Conservation (phyloP, 2,888 invertebrate species). For the Boloria selene region DNA sequence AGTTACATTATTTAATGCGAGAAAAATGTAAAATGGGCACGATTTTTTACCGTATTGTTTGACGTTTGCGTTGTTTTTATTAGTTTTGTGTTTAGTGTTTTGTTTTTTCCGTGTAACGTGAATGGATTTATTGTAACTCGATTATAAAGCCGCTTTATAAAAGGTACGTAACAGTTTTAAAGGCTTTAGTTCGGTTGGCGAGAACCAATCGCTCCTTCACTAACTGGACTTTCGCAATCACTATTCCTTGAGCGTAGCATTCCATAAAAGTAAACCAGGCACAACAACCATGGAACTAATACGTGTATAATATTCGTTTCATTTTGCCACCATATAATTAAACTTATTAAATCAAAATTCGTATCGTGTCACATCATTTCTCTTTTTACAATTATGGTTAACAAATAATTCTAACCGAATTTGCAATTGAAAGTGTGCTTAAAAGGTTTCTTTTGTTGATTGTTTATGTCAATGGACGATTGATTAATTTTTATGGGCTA, state of each 20-base stretch:
- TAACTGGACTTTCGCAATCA: slow-evolving; percentile 81
- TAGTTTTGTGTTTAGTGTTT: slow-evolving; percentile 75
- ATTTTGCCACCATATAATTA: slow-evolving; percentile 56
- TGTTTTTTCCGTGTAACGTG: slow-evolving; percentile 69
- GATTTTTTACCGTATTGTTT: slow-evolving; percentile 49
- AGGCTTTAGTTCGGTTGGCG: slow-evolving; percentile 38
- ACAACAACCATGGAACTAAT: slow-evolving; percentile 57
- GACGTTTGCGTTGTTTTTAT: slow-evolving; percentile 45
- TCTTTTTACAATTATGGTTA: slow-evolving; percentile 57
- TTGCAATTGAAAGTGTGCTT: slow-evolving; percentile 55
- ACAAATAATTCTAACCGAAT: slow-evolving; percentile 60
- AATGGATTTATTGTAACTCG: slow-evolving; percentile 74
- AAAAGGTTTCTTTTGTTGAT: slow-evolving; percentile 13
- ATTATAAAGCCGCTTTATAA: slow-evolving; percentile 70
- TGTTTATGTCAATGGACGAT: slow-evolving; percentile 7
- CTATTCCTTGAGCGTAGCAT: slow-evolving; percentile 71
- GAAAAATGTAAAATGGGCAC: slow-evolving; percentile 62
- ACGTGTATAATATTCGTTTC: slow-evolving; percentile 58
- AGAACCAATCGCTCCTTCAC: slow-evolving; percentile 51
- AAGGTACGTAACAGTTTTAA: slow-evolving; percentile 44
- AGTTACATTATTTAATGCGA: slow-evolving; percentile 67
- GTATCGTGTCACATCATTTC: slow-evolving; percentile 62
- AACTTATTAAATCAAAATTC: slow-evolving; percentile 59
- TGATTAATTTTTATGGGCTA: background rate
- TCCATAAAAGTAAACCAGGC: slow-evolving; percentile 68